Conservation (phyloP, 2,888 invertebrate species). For the Vannuccia rotundouncinata region DNA sequence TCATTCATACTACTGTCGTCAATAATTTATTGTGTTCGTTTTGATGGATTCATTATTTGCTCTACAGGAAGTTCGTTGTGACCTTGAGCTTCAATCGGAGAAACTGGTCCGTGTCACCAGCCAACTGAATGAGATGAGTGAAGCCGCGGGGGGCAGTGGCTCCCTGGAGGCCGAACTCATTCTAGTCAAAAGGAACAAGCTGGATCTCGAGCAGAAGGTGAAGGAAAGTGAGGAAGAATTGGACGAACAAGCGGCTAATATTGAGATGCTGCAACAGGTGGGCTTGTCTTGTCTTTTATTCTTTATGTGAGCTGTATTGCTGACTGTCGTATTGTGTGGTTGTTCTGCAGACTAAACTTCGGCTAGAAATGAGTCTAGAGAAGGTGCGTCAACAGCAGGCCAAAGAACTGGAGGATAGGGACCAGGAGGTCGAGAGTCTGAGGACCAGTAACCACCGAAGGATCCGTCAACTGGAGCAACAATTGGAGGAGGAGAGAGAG, state of each 20-base stretch:
- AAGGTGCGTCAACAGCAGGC: constrained; percentile 82
- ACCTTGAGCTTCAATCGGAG: constrained; percentile 58
- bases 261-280: constrained; percentile 74
- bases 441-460: constrained; percentile 69
- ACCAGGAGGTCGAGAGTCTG: constrained; percentile 86
- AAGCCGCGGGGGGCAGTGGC: constrained; percentile 57
- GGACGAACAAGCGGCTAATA: constrained; percentile 86
- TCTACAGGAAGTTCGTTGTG: not conserved
- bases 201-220: constrained; percentile 75
- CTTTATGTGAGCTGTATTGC: too few relatives aligned
- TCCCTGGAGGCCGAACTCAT: constrained; percentile 55
- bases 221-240: constrained; percentile 78
- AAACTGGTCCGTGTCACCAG: constrained; percentile 70
- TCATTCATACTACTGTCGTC: too few relatives aligned
- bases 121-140: constrained; percentile 77
- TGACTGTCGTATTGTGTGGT: too few relatives aligned
- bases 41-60: too few relatives aligned
- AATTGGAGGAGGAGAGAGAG: constrained; percentile 84
- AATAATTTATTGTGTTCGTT: too few relatives aligned
- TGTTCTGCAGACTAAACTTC: constrained; percentile 69
- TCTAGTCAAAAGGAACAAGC: constrained; percentile 71
- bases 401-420: constrained; percentile 70
- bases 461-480: constrained; percentile 72
- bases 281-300: too few relatives aligned
- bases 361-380: constrained; percentile 85